Percentiles rank a stretch among this genome's conserved stretches.
These are phyloP conservation scores for Microctonus brassicae DNA, from an alignment of 2,888 invertebrate species.

Conservation along the genomic window DNA sequence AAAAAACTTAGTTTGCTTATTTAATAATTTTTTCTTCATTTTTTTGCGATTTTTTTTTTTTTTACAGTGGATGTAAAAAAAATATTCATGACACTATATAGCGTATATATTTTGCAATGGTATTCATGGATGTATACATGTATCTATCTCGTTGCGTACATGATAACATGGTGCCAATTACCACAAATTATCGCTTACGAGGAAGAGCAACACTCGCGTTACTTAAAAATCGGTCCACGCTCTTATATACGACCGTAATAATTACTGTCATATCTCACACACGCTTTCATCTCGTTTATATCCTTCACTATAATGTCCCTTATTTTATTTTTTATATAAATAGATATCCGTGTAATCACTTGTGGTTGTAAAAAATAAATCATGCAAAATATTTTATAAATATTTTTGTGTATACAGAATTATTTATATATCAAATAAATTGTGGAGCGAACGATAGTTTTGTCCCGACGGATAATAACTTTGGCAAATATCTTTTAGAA, in stretches of 20 bases:
- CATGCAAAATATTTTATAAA: no score
- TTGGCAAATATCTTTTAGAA: slow-evolving; percentile 65
- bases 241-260: neutral
- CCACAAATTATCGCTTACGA: slow-evolving; percentile 61
- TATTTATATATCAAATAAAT: neutral
- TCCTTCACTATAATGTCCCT: neutral
- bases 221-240: slow-evolving; percentile 41
- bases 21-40: neutral
- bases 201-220: slow-evolving; percentile 42
- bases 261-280: neutral
- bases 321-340: neutral
- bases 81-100: neutral
- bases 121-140: neutral
- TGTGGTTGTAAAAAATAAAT: no score
- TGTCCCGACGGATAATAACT: slow-evolving; percentile 52
- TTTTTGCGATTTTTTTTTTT: neutral
- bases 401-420: neutral
- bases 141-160: slow-evolving; percentile 31
- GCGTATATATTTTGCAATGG: neutral
- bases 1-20: neutral
- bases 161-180: slow-evolving; percentile 62
- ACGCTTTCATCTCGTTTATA: neutral
- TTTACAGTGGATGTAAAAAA: neutral
- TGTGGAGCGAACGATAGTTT: neutral
- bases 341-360: no score